phyloP scores from a whole-genome alignment of 2,888 invertebrate species.

The Drosophila mercatorum region DNA sequence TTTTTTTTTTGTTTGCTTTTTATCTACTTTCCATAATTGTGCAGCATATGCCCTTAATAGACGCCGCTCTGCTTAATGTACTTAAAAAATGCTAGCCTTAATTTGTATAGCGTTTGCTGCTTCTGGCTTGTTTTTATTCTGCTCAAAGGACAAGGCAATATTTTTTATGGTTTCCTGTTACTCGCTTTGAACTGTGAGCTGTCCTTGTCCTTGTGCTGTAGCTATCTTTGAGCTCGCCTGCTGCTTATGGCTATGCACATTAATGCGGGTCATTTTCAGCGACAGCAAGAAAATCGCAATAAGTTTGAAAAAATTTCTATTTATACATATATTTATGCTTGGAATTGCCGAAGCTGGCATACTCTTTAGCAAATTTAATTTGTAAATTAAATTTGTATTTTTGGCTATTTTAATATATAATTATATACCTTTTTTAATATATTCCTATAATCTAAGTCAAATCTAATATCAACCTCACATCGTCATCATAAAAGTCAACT shows the following conservation, averaged over 20 bases:
- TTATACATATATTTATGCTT: background rate
- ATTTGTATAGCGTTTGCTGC: constrained; percentile 50
- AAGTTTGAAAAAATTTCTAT: constrained; percentile 42
- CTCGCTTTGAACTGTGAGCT: constrained; percentile 10
- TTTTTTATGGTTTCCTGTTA: constrained; percentile 53
- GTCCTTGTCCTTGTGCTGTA: background rate
- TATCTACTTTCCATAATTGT: constrained; percentile 15
- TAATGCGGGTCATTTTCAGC: constrained; percentile 73
- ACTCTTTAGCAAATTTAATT: constrained; percentile 14
- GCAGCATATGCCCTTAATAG: constrained; percentile 36
- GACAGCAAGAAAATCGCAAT: constrained; percentile 55
- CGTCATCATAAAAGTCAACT: background rate
- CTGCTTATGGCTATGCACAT: constrained; percentile 59
- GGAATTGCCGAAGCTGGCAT: constrained; percentile 10
- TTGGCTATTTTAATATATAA: background rate
- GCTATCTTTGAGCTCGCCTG: constrained; percentile 2
- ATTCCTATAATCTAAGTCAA: background rate
- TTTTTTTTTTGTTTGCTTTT: background rate
- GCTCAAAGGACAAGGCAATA: constrained; percentile 36
- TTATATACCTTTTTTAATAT: background rate
- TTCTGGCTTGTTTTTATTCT: constrained; percentile 29
- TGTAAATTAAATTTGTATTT: background rate
- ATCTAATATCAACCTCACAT: background rate
- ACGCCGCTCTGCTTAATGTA: constrained; percentile 24
- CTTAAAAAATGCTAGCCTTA: constrained; percentile 58